Evolutionary conservation across 2,113 vertebrate species (phyloP).

Genomic region (Sapayoa aenigma): DNA sequence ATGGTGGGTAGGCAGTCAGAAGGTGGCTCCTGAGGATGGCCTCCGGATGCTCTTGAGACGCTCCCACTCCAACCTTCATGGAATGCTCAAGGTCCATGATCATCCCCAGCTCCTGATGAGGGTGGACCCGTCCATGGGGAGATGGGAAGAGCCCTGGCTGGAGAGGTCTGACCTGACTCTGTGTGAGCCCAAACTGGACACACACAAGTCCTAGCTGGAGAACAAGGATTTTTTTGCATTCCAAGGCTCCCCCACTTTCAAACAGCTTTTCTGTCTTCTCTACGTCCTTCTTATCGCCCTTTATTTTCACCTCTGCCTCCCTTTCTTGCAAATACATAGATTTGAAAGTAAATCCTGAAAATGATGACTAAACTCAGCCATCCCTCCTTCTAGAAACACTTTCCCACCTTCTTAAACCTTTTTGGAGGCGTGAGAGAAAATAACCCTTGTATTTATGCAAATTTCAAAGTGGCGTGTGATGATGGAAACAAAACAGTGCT

Average conservation of each 20-base stretch:
- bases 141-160: not conserved
- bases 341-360: slow-evolving; percentile 54
- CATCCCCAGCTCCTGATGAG: not conserved
- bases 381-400: slow-evolving; percentile 59
- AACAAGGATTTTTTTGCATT: not conserved
- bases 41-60: not conserved
- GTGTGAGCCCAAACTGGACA: not conserved
- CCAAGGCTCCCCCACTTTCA: not conserved
- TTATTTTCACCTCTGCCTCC: slow-evolving; percentile 43
- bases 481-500: slow-evolving; percentile 83
- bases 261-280: not conserved
- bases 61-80: not conserved
- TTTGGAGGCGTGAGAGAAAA: slow-evolving; percentile 74
- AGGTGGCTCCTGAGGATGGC: not conserved
- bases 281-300: not conserved
- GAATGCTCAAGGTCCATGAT: not conserved
- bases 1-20: fast-evolving
- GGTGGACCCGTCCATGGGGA: not conserved
- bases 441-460: slow-evolving; percentile 82
- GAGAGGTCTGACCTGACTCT: not conserved
- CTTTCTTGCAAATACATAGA: not conserved
- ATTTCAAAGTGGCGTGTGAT: slow-evolving; percentile 79
- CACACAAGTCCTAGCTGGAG: not conserved
- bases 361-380: slow-evolving; percentile 52
- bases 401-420: slow-evolving; percentile 69